Base-by-base conservation (phyloP, 2,797 vertebrate species). In the Scyliorhinus canicula region DNA sequence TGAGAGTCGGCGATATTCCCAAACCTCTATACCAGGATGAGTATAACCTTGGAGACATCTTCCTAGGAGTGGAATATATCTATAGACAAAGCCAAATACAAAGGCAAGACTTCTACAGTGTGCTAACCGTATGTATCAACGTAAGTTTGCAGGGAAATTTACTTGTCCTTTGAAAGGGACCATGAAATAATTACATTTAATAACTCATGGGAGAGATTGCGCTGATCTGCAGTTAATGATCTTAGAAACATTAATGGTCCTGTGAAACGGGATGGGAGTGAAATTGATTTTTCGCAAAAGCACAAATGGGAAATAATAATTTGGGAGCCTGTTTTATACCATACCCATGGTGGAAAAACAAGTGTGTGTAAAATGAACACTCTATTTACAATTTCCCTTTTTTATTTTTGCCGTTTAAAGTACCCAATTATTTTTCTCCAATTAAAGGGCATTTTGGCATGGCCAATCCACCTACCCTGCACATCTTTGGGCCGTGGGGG, bases 11-110 rank as follows among this genome's bases (percentile, higher is more conserved):
- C 0, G 97, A 97, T 82, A 95, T 99, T 65, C 99, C 99, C 0
- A 97, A 96, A 50, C 97, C 97, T 8, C 71, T 96, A 12, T 95
- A 96, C 12, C 97, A 96, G 93, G 98, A 98, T 11, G 99, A 99
- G 93, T 97, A 97, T 95, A 98, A 98, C 95, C 96, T 99, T 0
- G 99, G 99, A 35, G 99, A 99, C 96, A 96, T 99, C 95, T 98
- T 99, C 96, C 95, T 99, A 8, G 99, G 99, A 0, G 98, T 99
- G 0, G 99, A 99, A 95, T 98, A 97, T 95, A 97, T 99, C 93
- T 97, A 97, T 96, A 97, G 97, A n/a, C 98, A 98, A 93, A 98
- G 98, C 96, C 95, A 96, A 95, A 96, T 97, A 86, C 50, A 74
- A 0, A 96, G 97, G 0, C 96, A 97, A 14, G 97, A 99, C 95